Base-by-base conservation (phyloP, 2,888 invertebrate species). In the Rhingia rostrata region DNA sequence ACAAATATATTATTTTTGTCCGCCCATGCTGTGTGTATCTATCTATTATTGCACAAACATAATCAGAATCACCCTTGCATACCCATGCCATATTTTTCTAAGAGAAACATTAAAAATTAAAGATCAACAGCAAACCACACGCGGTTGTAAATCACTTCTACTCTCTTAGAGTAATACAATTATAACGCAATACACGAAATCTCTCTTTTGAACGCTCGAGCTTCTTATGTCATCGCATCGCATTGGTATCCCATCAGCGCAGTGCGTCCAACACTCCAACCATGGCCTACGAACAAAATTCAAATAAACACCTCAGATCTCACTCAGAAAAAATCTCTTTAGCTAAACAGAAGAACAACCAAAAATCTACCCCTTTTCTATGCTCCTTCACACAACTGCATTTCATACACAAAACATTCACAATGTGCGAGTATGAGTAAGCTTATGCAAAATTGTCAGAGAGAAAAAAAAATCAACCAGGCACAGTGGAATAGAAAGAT, bases 201-300 rank as follows among this genome's bases (percentile, higher is more conserved):
- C 39, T 70, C 77, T 70, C 70, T 66, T 70, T 61, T 49, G 53
- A 61, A 47, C 54, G n/a, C 47, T 22, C 22, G 22, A 22, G 22
- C 22, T 77, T 70, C 77, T 82, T 82, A 82, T 82, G 81, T 82
- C 81, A 77, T 81, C 81, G 64, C 51, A 70, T 58, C 58, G 41
- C 58, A 61, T n/a, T n/a, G 61, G 53, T 61, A 10, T 22, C 33
- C 10, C 30, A 45, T 3, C 56, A 72, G 63, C 82, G 56, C 82
- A 83, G 73, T 73, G 78, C 78, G 82, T 54, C 67, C 54, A 33
- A 49, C 9, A 49, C 3, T 7, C 47, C 51, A 81, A 78, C 72
- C 77, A 72, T 82, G 66, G 78, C 82, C 82, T 83, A 83, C 64
- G 79, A 51, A 58, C 10, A 14, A 33, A 2, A 54, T 54, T 4